A percentile compares a stretch with the other conserved stretches of the same genome.
phyloP scores from a whole-genome alignment of 2,113 vertebrate genomes.

The Ptyas mucosa region DNA sequence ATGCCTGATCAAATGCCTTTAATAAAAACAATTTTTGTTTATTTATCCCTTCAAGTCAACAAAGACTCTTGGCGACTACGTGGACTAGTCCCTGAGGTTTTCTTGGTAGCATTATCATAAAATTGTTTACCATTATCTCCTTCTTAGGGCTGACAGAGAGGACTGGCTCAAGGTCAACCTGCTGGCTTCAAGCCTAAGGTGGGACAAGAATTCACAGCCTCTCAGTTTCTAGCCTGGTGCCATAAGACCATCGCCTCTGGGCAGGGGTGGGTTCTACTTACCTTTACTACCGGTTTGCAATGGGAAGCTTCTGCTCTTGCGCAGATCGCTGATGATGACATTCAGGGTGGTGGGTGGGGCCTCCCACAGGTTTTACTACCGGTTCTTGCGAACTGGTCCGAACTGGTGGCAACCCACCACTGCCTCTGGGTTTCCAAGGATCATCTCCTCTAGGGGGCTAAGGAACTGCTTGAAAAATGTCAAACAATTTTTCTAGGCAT shows the following conservation, averaged over 20 bases:
- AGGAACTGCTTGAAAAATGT: too few species aligned
- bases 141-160: too few species aligned
- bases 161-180: too few species aligned
- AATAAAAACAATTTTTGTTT: neutral
- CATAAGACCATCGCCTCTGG: neutral
- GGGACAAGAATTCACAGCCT: neutral
- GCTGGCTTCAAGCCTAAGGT: neutral
- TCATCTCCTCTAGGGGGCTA: neutral
- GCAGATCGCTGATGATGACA: too few species aligned
- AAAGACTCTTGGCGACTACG: neutral
- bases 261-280: too few species aligned
- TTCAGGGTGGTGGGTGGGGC: too few species aligned
- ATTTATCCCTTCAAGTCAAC: neutral
- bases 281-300: too few species aligned
- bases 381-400: too few species aligned
- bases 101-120: neutral
- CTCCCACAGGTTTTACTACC: too few species aligned
- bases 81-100: neutral
- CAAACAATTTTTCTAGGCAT: too few species aligned
- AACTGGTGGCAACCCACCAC: too few species aligned
- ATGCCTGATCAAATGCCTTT: neutral
- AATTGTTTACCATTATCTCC: neutral
- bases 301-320: too few species aligned
- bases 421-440: neutral
- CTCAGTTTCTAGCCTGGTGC: neutral